A percentile compares a stretch with the other conserved stretches of the same genome.
Conservation (phyloP, 2,797 vertebrate genomes). For the Poecilia wingei region DNA sequence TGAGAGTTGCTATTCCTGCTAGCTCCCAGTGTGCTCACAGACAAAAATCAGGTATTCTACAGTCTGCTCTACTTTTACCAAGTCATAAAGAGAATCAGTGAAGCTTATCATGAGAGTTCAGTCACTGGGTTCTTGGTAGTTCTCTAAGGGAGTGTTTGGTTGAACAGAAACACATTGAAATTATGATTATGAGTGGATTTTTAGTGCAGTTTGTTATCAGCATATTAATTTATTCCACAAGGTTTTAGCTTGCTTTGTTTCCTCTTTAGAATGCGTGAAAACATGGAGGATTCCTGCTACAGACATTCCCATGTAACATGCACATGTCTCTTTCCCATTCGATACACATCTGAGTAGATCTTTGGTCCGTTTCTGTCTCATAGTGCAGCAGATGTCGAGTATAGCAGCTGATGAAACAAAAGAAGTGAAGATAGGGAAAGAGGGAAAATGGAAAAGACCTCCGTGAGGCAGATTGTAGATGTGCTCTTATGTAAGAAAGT, state of each 20-base stretch:
- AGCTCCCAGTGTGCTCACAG: constrained; percentile 5
- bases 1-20: constrained; percentile 21
- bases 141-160: constrained; percentile 42
- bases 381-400: constrained; percentile 32
- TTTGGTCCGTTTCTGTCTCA: constrained; percentile 32
- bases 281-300: background rate
- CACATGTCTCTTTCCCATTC: constrained; percentile 20
- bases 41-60: background rate
- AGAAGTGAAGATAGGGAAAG: constrained; percentile 9
- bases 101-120: constrained; percentile 36
- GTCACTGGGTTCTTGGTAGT: constrained; percentile 40
- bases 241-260: background rate
- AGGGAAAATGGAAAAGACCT: constrained; percentile 31
- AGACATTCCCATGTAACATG: background rate
- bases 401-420: constrained; percentile 17
- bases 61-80: constrained; percentile 29
- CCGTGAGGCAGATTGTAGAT: constrained; percentile 43
- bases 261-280: background rate
- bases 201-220: too few species aligned
- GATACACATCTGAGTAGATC: constrained; percentile 40
- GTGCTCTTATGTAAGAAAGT: constrained; percentile 47
- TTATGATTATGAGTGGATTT: background rate
- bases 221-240: background rate
- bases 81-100: constrained; percentile 22
- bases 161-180: constrained; percentile 1